Percentiles rank a stretch among this genome's conserved stretches.
phyloP scores from a whole-genome alignment of 30 jellyfish, hydroid and myxozoan species.

The Pelagia noctiluca region DNA sequence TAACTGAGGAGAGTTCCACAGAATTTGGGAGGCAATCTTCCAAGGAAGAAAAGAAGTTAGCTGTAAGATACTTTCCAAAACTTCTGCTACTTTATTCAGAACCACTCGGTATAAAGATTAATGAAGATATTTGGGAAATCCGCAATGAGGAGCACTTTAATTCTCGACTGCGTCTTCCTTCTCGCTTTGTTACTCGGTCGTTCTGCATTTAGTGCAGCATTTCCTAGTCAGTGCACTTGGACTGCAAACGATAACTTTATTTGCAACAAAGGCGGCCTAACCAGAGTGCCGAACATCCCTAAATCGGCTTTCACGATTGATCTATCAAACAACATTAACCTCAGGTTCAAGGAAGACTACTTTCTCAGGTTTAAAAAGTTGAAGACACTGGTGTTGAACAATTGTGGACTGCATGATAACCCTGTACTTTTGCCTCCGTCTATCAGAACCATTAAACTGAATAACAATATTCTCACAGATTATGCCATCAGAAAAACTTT shows the following conservation, averaged over 20 bases:
- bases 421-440: not conserved
- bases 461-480: not conserved
- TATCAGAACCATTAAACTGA: not conserved
- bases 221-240: too few species aligned
- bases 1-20: too few species aligned
- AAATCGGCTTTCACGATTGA: not conserved
- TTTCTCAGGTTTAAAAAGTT: not conserved
- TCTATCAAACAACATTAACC: not conserved
- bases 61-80: too few species aligned
- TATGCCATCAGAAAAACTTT: not conserved
- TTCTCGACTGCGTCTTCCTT: too few species aligned
- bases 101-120: too few species aligned
- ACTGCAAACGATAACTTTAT: not conserved
- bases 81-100: too few species aligned
- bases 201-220: too few species aligned
- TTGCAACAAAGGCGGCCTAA: not conserved
- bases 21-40: too few species aligned
- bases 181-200: too few species aligned
- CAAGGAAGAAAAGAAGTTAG: too few species aligned
- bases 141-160: too few species aligned
- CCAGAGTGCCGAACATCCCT: not conserved
- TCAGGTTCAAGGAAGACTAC: not conserved
- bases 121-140: too few species aligned
- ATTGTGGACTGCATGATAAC: not conserved
- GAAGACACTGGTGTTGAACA: not conserved